Base-by-base conservation (phyloP, 2,888 invertebrate genomes). In the Callyntrura guangdongensis region DNA sequence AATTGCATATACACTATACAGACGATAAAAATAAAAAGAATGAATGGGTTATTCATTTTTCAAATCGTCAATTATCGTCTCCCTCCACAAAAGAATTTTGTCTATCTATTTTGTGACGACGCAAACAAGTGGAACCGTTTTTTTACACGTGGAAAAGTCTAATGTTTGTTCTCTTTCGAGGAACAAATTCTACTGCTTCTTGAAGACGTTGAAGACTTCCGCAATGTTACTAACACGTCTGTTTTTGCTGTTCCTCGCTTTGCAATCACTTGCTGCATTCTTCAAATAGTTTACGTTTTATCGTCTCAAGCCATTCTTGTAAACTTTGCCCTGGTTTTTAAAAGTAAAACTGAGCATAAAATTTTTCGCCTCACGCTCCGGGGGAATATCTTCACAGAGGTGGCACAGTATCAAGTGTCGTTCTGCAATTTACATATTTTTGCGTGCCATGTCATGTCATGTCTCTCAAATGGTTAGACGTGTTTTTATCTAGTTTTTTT, bases 351-450 rank as follows among this genome's bases (percentile, higher is more conserved):
- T 14, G n/a, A n/a, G 56, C 8, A 45, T 72, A n/a, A n/a, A 9
- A 45, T 72, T 45, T 45, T 53, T 74, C 49, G 6, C 53, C 22
- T n/a, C n/a, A n/a, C n/a, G n/a, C n/a, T n/a, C n/a, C n/a, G n/a
- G n/a, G n/a, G n/a, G n/a, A n/a, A n/a, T n/a, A n/a, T n/a, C n/a
- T n/a, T n/a, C n/a, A n/a, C n/a, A n/a, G n/a, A n/a, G n/a, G n/a
- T n/a, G n/a, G n/a, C n/a, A n/a, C n/a, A n/a, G n/a, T n/a, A n/a
- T n/a, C n/a, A n/a, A n/a, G n/a, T n/a, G n/a, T n/a, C n/a, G n/a
- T n/a, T n/a, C 14, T 74, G 74, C 74, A 49, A 74, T 74, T 74
- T 74, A 25, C 74, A 49, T 74, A 49, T 74, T 72, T 74, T 74
- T 53, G 53, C n/a, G n/a, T n/a, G n/a, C n/a, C n/a, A n/a, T n/a